Conservation (phyloP, 2,888 invertebrate species). For the Leucoptera coffeella region DNA sequence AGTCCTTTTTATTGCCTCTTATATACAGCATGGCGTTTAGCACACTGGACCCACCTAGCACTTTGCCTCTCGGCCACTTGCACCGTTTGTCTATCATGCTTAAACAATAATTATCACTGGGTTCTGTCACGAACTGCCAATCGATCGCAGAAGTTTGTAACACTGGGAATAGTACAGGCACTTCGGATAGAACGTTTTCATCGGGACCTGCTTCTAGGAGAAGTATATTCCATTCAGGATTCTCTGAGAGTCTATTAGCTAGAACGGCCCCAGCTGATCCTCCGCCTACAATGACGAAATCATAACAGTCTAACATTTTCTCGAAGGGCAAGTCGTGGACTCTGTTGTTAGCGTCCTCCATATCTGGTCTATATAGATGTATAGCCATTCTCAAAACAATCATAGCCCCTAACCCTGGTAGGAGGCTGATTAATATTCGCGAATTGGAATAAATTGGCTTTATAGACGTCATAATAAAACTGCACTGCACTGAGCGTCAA, state of each 20-base stretch:
- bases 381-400: constrained; percentile 60
- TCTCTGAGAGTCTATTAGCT: constrained; percentile 72
- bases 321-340: constrained; percentile 48
- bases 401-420: constrained; percentile 60
- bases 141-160: constrained; percentile 70
- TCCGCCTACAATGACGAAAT: constrained; percentile 75
- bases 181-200: constrained; percentile 64
- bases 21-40: constrained; percentile 88
- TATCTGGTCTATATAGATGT: constrained; percentile 60
- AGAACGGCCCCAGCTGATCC: constrained; percentile 79
- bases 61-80: constrained; percentile 75
- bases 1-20: constrained; percentile 77
- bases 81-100: constrained; percentile 60
- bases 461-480: constrained; percentile 13
- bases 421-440: constrained; percentile 59
- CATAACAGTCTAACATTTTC: constrained; percentile 58
- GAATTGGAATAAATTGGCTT: constrained; percentile 48
- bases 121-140: constrained; percentile 77
- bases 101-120: constrained; percentile 61
- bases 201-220: constrained; percentile 77
- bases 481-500: neutral
- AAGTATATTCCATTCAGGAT: constrained; percentile 63
- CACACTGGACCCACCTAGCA: constrained; percentile 74
- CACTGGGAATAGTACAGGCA: constrained; percentile 65
- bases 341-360: constrained; percentile 60